Evolutionary conservation across 2,888 invertebrate genomes (phyloP).

Genomic region (Macrosiphum euphorbiae): DNA sequence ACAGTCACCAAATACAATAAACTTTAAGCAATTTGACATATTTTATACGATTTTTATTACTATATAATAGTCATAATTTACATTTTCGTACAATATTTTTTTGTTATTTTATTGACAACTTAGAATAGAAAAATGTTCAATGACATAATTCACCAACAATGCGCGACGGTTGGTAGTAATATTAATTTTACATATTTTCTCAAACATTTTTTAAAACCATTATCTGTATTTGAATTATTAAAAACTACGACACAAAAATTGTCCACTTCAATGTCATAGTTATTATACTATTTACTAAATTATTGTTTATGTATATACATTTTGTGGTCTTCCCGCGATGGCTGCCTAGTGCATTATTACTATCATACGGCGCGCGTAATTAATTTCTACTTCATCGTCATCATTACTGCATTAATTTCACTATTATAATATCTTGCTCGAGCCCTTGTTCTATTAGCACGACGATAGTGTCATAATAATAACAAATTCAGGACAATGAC

Average conservation of each 20-base stretch:
- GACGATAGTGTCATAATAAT: neutral
- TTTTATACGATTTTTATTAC: neutral
- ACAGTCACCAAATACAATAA: neutral
- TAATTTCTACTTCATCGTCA: neutral
- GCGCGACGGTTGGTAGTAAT: neutral
- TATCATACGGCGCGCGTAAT: neutral
- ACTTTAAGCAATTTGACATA: neutral
- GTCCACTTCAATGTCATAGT: neutral
- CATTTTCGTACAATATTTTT: neutral
- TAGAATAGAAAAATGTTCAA: neutral
- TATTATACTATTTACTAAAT: neutral
- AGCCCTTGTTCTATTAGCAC: neutral
- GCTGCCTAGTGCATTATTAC: neutral
- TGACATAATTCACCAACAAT: neutral
- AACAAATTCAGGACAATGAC: conserved; percentile 2
- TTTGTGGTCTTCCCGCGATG: conserved; percentile 5
- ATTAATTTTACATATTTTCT: neutral
- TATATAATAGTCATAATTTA: neutral
- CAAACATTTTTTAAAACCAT: neutral
- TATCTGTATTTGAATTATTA: neutral
- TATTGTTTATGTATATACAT: neutral
- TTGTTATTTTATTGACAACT: neutral
- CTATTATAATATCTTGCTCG: neutral
- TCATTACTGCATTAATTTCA: neutral
- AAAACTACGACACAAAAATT: neutral